Conservation (phyloP, 2,113 vertebrate genomes). For the Cairina moschata region DNA sequence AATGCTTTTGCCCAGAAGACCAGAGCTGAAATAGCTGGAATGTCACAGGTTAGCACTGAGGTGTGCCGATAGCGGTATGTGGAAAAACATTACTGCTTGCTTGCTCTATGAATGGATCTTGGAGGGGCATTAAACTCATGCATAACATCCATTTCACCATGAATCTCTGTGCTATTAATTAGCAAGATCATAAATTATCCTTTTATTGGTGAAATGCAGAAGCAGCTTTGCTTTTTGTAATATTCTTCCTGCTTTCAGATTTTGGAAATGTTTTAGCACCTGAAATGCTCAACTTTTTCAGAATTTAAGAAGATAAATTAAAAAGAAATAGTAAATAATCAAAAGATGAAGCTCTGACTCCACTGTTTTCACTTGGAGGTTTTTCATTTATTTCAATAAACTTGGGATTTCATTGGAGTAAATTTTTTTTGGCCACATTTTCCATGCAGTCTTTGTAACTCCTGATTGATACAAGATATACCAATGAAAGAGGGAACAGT, state of each 20-base stretch:
- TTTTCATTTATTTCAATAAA: not conserved
- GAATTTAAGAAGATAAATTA: not conserved
- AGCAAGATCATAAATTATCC: not conserved
- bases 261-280: not conserved
- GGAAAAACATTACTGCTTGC: not conserved
- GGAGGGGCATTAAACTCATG: fast-evolving
- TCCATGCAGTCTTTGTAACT: not conserved
- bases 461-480: not conserved
- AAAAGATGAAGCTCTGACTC: not conserved
- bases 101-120: fast-evolving
- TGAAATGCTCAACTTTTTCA: not conserved
- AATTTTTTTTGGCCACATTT: not conserved
- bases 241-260: not conserved
- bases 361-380: not conserved
- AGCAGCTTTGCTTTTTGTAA: not conserved
- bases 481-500: not conserved
- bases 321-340: not conserved
- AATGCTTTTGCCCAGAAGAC: fast-evolving
- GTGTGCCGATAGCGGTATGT: fast-evolving
- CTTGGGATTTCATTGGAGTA: fast-evolving
- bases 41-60: not conserved
- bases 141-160: fast-evolving
- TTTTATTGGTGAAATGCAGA: not conserved
- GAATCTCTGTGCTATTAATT: not conserved
- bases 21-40: not conserved